Conservation (phyloP, 2,113 vertebrate genomes). For the Saguinus midas region DNA sequence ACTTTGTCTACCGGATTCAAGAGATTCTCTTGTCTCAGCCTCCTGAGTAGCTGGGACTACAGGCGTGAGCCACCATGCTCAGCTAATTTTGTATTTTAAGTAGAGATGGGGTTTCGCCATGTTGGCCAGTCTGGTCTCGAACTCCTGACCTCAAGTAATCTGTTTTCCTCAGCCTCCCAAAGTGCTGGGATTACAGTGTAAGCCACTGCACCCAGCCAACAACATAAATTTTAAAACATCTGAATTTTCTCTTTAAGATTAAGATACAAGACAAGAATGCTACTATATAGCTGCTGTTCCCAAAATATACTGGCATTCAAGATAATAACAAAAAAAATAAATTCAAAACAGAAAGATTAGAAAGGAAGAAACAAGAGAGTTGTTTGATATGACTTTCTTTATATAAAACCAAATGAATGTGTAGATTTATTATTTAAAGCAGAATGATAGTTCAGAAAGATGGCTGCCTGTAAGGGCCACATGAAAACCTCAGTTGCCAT, state of each 20-base stretch:
- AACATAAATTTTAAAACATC: not conserved
- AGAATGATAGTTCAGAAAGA: not conserved
- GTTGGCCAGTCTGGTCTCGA: no score
- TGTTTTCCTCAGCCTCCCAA: no score
- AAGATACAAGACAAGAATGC: not conserved
- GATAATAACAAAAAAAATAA: not conserved
- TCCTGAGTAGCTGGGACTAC: no score
- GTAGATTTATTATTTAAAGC: not conserved
- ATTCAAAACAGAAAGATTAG: not conserved
- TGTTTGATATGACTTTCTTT: not conserved
- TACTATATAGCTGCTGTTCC: not conserved
- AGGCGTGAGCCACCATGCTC: no score
- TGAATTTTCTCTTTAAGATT: not conserved
- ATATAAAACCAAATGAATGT: not conserved
- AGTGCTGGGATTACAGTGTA: no score
- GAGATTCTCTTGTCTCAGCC: no score
- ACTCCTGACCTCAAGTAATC: no score
- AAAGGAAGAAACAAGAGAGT: not conserved
- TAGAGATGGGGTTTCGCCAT: no score
- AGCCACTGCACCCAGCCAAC: not conserved
- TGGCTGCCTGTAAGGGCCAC: not conserved
- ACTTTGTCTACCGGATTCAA: no score
- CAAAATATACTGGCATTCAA: not conserved
- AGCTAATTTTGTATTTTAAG: no score
- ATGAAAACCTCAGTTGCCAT: not conserved